Base-by-base conservation (phyloP, 2,888 invertebrate genomes). In the Macrophya annulata region DNA sequence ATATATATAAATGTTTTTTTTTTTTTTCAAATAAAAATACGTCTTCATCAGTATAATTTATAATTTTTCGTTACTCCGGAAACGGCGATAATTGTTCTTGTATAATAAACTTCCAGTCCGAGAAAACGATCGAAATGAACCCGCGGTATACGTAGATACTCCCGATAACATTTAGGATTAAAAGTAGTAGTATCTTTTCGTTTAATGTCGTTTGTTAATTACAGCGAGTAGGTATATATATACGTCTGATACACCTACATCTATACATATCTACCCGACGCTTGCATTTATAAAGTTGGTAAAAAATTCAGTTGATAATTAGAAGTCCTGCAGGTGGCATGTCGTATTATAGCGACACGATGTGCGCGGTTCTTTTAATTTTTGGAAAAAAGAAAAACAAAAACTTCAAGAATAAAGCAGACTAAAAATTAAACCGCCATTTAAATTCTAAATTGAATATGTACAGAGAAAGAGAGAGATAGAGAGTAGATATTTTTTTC, bases 281-380 rank as follows among this genome's bases (percentile, higher is more conserved):
- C 21, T 8, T 2, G 62, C 25, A 62, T 71, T 71, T 71, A 71
- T 71, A 71, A 71, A 71, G 12, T 45, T 21, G 10, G 45, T 74
- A 10, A 74, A 74, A 74, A 45, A 74, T 74, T 74, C 25, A 45
- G 45, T 4, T 45, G 21, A n/a, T 45, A 21, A 74, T 74, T 43
- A 68, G 37, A 68, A 68, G 68, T 65, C 65, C 9, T 25, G 21
- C 25, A 21, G 62, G 10, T 8, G 62, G 2, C 55, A n/a, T 55
- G 25, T 21, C 25, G 31, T 21, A 48, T 48, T 12, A 31, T 12
- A 15, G 37, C 12, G 25, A 9, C 10, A 25, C 25, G 68, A 12
- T 31, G 31, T 21, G 2, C 8, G 12, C 5, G 68, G 8, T 72
- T 43, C 71, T 72, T 17, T 40, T 72, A n/a, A 72, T 72, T 72